Conservation (phyloP, 2,888 invertebrate species). For the Tolmerus cingulatus region DNA sequence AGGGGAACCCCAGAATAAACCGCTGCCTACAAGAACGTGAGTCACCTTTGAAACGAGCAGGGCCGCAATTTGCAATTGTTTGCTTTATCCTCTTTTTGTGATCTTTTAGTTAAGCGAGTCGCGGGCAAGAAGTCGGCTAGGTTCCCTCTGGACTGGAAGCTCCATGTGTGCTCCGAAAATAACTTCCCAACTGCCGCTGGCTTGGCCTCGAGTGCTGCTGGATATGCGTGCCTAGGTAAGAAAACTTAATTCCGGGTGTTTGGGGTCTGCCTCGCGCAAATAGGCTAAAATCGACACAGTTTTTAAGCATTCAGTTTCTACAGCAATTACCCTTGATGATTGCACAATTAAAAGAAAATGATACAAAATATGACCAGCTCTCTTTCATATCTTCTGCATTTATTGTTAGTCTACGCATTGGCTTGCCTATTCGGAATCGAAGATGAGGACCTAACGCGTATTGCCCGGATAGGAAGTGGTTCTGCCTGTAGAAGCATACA, state of each 20-base stretch:
- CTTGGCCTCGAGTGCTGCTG: conserved; percentile 97
- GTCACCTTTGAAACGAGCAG: conserved; percentile 52
- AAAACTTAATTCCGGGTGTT: neutral
- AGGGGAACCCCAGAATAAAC: conserved; percentile 76
- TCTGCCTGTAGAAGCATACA: conserved; percentile 95
- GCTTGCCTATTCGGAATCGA: conserved; percentile 78
- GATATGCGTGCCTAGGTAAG: conserved; percentile 88
- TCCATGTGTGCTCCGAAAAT: conserved; percentile 88
- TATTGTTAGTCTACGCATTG: conserved; percentile 72
- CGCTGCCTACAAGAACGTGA: conserved; percentile 79
- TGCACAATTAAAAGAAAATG: too few relatives aligned
- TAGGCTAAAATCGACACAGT: too few relatives aligned
- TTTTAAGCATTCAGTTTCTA: too few relatives aligned
- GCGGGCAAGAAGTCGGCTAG: conserved; percentile 54
- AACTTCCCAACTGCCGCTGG: conserved; percentile 99
- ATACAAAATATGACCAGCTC: neutral
- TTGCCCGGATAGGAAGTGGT: conserved; percentile 90
- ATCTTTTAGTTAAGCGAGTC: conserved; percentile 55
- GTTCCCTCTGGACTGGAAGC: conserved; percentile 70
- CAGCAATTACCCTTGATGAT: too few relatives aligned
- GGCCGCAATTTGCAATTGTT: neutral
- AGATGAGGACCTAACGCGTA: conserved; percentile 77
- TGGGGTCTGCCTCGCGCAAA: neutral
- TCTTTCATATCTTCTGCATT: neutral
- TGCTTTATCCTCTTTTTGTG: neutral